Evolutionary conservation across 2,113 vertebrate species (phyloP).

Genomic region (Callopanchax toddi): DNA sequence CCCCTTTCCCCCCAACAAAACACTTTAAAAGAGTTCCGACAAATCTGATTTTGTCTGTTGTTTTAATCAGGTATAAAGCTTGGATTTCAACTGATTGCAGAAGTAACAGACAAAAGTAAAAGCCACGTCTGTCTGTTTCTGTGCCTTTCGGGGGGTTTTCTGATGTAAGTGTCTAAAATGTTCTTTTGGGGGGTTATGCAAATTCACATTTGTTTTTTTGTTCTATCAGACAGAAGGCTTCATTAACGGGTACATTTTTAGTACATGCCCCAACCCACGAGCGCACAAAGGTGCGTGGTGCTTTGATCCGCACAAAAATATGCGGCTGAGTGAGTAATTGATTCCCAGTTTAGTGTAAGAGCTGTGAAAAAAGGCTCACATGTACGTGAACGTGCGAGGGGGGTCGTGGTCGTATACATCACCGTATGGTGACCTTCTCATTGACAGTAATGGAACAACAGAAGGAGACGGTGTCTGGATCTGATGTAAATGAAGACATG

Average conservation of each 20-base stretch:
- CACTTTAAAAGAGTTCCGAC: conserved; percentile 30
- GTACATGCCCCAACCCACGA: conserved; percentile 42
- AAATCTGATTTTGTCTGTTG: conserved; percentile 29
- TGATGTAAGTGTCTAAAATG: conserved; percentile 62
- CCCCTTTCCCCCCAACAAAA: conserved; percentile 1
- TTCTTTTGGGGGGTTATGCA: conserved; percentile 33
- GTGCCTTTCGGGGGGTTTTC: conserved; percentile 52
- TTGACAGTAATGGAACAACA: conserved; percentile 54
- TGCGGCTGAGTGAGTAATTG: conserved; percentile 63
- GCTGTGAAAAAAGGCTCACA: conserved; percentile 1
- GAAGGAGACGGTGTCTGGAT: conserved; percentile 38
- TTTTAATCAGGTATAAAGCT: conserved; percentile 19
- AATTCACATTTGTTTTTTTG: conserved; percentile 53
- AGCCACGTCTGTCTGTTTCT: conserved; percentile 27
- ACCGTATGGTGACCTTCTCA: conserved; percentile 46
- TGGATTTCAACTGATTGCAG: conserved; percentile 64
- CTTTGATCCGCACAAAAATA: conserved; percentile 66
- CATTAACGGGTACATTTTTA: conserved; percentile 64
- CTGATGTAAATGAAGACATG: conserved; percentile 67
- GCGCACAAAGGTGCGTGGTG: conserved; percentile 50
- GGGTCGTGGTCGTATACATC: conserved; percentile 54
- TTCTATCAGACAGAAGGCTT: conserved; percentile 40
- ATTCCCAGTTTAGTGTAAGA: conserved; percentile 51
- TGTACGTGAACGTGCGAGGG: background rate
- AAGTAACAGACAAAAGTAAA: conserved; percentile 24